phyloP scores from a whole-genome alignment of 2,888 invertebrate genomes.

The Xanthorhoe spadicearia region DNA sequence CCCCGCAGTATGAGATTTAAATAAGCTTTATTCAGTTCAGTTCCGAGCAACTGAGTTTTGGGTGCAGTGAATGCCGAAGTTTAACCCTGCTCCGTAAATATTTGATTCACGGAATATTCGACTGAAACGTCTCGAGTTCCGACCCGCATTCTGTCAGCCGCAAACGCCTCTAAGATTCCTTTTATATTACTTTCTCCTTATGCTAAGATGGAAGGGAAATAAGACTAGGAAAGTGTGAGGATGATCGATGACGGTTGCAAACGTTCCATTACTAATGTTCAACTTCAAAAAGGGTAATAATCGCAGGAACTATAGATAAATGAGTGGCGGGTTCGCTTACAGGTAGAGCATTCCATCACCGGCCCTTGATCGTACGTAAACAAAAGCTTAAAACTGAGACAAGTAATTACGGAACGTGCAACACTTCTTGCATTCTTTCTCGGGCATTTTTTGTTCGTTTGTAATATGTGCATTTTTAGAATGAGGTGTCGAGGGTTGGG shows the following conservation, averaged over 20 bases:
- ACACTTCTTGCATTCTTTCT: slow-evolving; percentile 69
- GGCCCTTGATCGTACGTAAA: slow-evolving; percentile 55
- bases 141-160: slow-evolving; percentile 45
- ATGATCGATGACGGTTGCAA: slow-evolving; percentile 37
- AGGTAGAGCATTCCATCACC: slow-evolving; percentile 59
- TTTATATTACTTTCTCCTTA: slow-evolving; percentile 45
- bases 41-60: slow-evolving; percentile 35
- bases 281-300: slow-evolving; percentile 47
- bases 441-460: slow-evolving; percentile 64
- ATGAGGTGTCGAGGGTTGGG: slow-evolving; percentile 62
- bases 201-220: slow-evolving; percentile 25
- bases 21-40: slow-evolving; percentile 28
- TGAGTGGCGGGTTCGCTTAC: slow-evolving; percentile 51
- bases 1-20: slow-evolving; percentile 31
- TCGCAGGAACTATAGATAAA: slow-evolving; percentile 52
- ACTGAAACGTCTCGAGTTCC: slow-evolving; percentile 43
- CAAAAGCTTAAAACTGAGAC: slow-evolving; percentile 54
- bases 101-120: slow-evolving; percentile 50
- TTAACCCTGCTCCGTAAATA: slow-evolving; percentile 47
- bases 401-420: slow-evolving; percentile 61
- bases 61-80: slow-evolving; percentile 44
- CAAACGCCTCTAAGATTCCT: slow-evolving; percentile 44
- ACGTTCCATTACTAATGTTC: slow-evolving; percentile 33
- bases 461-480: slow-evolving; percentile 74
- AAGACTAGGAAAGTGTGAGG: slow-evolving; percentile 27